Evolutionary conservation across 2,113 vertebrate genomes (phyloP), one percentile per base, ranked within the genome.

Genomic region (Fregata magnificens): DNA sequence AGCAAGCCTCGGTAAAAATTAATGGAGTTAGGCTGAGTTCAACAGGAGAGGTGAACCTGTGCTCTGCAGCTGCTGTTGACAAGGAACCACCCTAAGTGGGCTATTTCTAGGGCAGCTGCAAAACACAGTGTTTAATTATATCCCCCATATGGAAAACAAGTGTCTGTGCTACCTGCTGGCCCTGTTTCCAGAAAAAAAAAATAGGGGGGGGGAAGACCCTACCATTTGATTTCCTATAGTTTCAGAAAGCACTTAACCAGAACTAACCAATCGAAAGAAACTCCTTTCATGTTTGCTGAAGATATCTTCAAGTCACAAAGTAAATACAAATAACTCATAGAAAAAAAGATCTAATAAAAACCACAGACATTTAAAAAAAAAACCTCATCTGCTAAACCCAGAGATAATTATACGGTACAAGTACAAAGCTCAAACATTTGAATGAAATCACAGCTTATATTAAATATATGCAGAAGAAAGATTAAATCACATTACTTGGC

Each of bases 1-100:
- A 91, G 49, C 83, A 73, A 91, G 31, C 29, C 74, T 78, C n/a
- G 90, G 40, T 96, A 96, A 96, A 96, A 88, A 93, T 96, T 94
- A 96, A 96, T 8, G 58, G 83, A 94, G 72, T 8, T 55, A 70
- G 26, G 19, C 40, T 0, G 21, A 94, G 90, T 80, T 82, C 91
- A 87, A n/a, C 16, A n/a, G 34, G 14, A 85, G 82, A 85, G 78
- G 66, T 62, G 71, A 96, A 76, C 74, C 53, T 13, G 15, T 10
- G 73, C 78, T 69, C 73, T 49, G 40, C 47, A 74, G 86, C 8
- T 32, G 0, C 36, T 0, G 0, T 42, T 55, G 67, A 86, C 34
- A 19, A 45, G 36, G 15, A 92, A 38, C 50, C 45, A 21, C 45
- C 47, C 13, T 17, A 11, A 67, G 45, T 1, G 13, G 66, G 86